These are phyloP conservation scores for Micromesistius poutassou DNA, from an alignment of 2,797 vertebrate genomes.

Conservation along the genomic window DNA sequence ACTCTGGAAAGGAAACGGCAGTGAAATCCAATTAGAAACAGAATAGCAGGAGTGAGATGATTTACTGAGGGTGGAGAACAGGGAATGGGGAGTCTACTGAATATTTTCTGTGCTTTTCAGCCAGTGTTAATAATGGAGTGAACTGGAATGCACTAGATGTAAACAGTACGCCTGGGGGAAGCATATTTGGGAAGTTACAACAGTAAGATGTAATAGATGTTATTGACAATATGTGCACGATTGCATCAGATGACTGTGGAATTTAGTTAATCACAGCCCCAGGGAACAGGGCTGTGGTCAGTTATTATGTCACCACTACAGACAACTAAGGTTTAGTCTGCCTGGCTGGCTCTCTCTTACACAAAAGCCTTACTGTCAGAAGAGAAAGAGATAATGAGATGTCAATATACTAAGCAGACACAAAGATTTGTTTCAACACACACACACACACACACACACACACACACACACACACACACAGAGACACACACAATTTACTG, in stretches of 20 bases:
- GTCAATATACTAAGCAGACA: background rate
- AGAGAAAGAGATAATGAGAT: background rate
- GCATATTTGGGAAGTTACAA: background rate
- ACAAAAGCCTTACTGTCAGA: background rate
- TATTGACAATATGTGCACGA: constrained; percentile 32
- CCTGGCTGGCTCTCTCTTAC: background rate
- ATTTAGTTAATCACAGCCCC: constrained; percentile 32
- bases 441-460: background rate
- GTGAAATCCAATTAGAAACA: constrained; percentile 68
- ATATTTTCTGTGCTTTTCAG: constrained; percentile 50
- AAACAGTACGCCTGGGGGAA: constrained; percentile 10
- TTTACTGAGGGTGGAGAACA: constrained; percentile 43
- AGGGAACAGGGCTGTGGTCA: constrained; percentile 46
- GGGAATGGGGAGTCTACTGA: constrained; percentile 32
- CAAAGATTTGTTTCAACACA: background rate
- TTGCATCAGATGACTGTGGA: constrained; percentile 51
- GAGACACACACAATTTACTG: no score
- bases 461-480: background rate
- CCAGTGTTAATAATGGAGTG: constrained; percentile 45
- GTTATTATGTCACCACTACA: constrained; percentile 29
- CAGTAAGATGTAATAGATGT: constrained; percentile 10
- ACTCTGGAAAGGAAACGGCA: constrained; percentile 58
- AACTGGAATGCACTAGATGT: constrained; percentile 22
- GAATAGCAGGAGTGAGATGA: constrained; percentile 45
- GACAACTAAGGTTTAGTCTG: background rate